These are phyloP conservation scores for Syngnathus scovelli DNA, from an alignment of 2,113 vertebrate species.

Conservation along the genomic window DNA sequence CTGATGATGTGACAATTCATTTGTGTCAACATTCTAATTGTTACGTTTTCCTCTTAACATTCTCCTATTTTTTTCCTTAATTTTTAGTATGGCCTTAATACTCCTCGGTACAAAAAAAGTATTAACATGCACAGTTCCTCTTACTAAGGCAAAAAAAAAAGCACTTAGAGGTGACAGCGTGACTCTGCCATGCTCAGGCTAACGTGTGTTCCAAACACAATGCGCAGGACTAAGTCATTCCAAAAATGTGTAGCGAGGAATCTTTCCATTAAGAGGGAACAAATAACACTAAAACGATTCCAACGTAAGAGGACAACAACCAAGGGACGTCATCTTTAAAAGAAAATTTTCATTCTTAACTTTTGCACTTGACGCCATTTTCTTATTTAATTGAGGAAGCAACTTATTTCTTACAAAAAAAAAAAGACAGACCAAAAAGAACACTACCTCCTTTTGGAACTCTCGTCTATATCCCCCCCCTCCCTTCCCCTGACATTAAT, in stretches of 20 bases:
- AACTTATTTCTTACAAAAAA: slow-evolving; percentile 56
- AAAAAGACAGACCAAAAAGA: slow-evolving; percentile 74
- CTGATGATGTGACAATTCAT: not conserved
- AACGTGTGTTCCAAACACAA: slow-evolving; percentile 63
- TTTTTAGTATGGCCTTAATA: not conserved
- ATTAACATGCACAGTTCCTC: slow-evolving; percentile 7
- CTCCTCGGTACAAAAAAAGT: not conserved
- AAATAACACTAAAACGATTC: slow-evolving; percentile 28
- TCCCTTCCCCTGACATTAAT: slow-evolving; percentile 43
- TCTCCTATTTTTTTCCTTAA: not conserved
- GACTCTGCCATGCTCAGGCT: slow-evolving; percentile 61
- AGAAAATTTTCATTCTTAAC: slow-evolving; percentile 42
- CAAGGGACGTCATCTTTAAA: slow-evolving; percentile 42
- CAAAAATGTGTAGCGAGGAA: slow-evolving; percentile 25
- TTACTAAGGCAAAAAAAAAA: slow-evolving; percentile 30
- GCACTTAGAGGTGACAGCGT: slow-evolving; percentile 60
- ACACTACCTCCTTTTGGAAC: slow-evolving; percentile 77
- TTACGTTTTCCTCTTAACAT: too few relatives aligned
- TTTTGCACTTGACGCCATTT: slow-evolving; percentile 61
- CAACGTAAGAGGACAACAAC: slow-evolving; percentile 34
- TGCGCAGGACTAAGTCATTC: slow-evolving; percentile 37
- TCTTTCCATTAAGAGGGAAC: slow-evolving; percentile 47
- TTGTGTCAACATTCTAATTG: not conserved
- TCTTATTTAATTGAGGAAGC: slow-evolving; percentile 53
- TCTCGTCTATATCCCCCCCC: slow-evolving; percentile 20